Base-by-base conservation (phyloP, 2,797 vertebrate genomes). In the Knipowitschia caucasica region DNA sequence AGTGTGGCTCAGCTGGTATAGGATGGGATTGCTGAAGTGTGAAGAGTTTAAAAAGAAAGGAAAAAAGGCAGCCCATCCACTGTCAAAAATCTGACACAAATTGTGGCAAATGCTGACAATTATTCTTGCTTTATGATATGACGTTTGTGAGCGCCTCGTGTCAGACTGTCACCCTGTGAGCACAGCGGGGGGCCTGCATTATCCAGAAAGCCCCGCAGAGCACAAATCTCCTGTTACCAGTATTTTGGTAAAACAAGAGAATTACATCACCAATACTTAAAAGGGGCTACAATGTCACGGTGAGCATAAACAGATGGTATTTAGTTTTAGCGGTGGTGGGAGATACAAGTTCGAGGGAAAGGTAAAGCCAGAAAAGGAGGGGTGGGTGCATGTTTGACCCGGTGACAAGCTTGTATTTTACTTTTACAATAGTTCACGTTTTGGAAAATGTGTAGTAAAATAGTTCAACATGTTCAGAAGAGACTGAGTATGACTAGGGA, bases 1-100 rank as follows among this genome's bases (percentile, higher is more conserved):
- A 83, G 75, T 63, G 73, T 53, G 78, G 76, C 80, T 81, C 88
- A 85, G 85, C 86, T 86, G 85, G 68, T 76, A n/a, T n/a, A 62
- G 59, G 53, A 43, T 38, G 62, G 62, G 71, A 68, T 78, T 77
- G 85, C 67, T 74, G 80, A 75, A 57, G 75, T 83, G 71, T 78
- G 65, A 81, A 73, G 77, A 64, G 62, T 66, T 62, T 78, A 77
- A 64, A 77, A 84, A 83, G 79, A 39, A 39, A 62, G 80, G 56
- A 39, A 69, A 77, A 71, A 29, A 5, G 27, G 64, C 2, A 77
- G 77, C 74, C 64, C 66, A 57, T 76, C 69, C 76, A 47, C 67
- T 84, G 85, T 81, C 69, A 77, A 62, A 59, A 73, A 77, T 53
- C 57, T 80, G 78, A 83, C 77, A 84, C 63, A 53, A 67, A 70